Evolutionary conservation across 2,113 vertebrate species (phyloP), one percentile per base, ranked within the genome.

Genomic region (Sceloporus undulatus): DNA sequence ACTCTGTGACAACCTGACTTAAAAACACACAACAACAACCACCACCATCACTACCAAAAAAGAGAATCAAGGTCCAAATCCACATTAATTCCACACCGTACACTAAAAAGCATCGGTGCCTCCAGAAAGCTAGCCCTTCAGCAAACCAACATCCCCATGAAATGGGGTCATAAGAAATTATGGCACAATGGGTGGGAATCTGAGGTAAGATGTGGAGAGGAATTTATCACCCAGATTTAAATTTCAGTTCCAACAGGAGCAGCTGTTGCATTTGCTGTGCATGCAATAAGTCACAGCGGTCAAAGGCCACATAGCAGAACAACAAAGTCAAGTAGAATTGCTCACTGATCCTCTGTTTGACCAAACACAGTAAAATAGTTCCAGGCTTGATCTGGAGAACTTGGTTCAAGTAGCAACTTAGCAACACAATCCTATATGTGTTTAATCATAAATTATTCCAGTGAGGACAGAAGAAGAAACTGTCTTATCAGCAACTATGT

Each of bases 241-340:
- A 75, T 81, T 66, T 86, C 42, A 29, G 23, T 48, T 84, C 59
- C 48, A 38, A n/a, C 23, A 56, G 62, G 1, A 54, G 34, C 40
- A 80, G 7, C 0, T 0, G 34, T 54, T 10, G 42, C 48, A 68
- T 21, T n/a, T 8, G 65, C 8, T 27, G 75, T 0, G 0, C 62
- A 71, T 27, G 89, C 74, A 81, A 54, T 62, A 25, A 29, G 10
- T 5, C 48, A 48, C 48, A 48, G 48, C 7, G 48, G 48, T 48
- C 62, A 84, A 1, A 13, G 21, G 34, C 65, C 84, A 73, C 25
- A 62, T 18, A 85, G 29, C 4, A 78, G 1, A 77, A 25, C 40
- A 59, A 10, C 40, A 87, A 42, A 66, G 59, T 27, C 40, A 54
- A 68, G 79, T 70, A 19, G 29, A 78, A 52, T 71, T 8, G 27